Conservation (phyloP, 2,113 vertebrate genomes). For the Dendrocopos noguchii region DNA sequence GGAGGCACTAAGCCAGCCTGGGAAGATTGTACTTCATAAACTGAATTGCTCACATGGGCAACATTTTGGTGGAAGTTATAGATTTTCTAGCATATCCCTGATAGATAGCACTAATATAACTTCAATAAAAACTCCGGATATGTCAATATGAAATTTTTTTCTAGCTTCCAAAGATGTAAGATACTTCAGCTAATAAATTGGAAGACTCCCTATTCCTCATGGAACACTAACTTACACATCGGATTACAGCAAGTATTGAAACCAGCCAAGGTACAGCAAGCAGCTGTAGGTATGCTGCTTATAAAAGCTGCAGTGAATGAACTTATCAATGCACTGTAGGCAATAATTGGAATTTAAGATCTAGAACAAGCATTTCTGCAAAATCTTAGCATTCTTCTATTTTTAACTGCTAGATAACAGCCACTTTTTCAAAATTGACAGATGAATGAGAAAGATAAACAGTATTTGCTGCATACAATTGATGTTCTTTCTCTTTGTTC, state of each 20-base stretch:
- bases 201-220: slow-evolving; percentile 74
- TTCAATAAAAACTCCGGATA: slow-evolving; percentile 94
- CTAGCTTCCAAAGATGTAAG: slow-evolving; percentile 75
- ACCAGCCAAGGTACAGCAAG: slow-evolving; percentile 63
- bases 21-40: slow-evolving; percentile 96
- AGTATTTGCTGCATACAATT: background rate
- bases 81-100: slow-evolving; percentile 96
- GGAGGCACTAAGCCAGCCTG: slow-evolving; percentile 78
- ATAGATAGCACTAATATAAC: slow-evolving; percentile 99
- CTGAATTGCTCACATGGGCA: slow-evolving; percentile 89
- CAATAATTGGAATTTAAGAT: background rate
- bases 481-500: background rate
- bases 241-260: slow-evolving; percentile 76
- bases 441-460: background rate
- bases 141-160: slow-evolving; percentile 89
- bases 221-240: slow-evolving; percentile 76
- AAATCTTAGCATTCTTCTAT: background rate
- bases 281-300: slow-evolving; percentile 27
- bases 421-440: background rate
- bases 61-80: slow-evolving; percentile 93
- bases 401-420: background rate
- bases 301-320: slow-evolving; percentile 24
- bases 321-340: slow-evolving; percentile 2
- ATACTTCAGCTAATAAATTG: slow-evolving; percentile 84
- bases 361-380: background rate